These are phyloP conservation scores for Scopus umbretta DNA, from an alignment of 2,113 vertebrate species.

Conservation along the genomic window DNA sequence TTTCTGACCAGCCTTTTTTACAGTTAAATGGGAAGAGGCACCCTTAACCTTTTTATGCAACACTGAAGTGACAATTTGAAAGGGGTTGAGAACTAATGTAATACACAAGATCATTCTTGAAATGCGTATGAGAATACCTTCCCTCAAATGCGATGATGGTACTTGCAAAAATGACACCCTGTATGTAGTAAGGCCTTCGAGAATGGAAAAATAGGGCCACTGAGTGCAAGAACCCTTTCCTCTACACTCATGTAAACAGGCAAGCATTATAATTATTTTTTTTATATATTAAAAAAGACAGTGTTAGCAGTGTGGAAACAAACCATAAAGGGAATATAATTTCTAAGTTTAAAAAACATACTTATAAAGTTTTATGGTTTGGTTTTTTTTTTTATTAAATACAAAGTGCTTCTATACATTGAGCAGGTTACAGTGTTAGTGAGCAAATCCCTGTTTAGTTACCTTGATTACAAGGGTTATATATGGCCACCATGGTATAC, in stretches of 20 bases:
- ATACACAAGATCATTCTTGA: background rate
- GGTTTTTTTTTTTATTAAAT: slow-evolving; percentile 68
- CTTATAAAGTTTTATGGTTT: slow-evolving; percentile 58
- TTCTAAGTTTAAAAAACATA: slow-evolving; percentile 70
- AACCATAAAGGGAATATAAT: slow-evolving; percentile 71
- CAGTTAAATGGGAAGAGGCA: background rate
- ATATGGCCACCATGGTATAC: background rate
- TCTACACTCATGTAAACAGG: slow-evolving; percentile 47
- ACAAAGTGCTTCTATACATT: slow-evolving; percentile 81
- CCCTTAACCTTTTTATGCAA: slow-evolving; percentile 6
- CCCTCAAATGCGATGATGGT: background rate
- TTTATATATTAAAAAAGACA: slow-evolving; percentile 57
- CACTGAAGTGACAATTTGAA: background rate
- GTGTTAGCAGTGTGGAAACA: slow-evolving; percentile 64
- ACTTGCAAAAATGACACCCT: slow-evolving; percentile 17
- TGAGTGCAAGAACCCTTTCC: background rate
- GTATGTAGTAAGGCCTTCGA: slow-evolving; percentile 43
- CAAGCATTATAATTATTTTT: background rate
- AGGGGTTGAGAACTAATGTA: background rate
- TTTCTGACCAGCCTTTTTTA: background rate
- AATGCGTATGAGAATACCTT: background rate
- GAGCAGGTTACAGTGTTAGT: slow-evolving; percentile 77
- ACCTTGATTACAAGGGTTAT: slow-evolving; percentile 60
- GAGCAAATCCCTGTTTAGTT: slow-evolving; percentile 73
- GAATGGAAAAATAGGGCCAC: slow-evolving; percentile 39